Evolutionary conservation across 2,797 vertebrate genomes (phyloP).

Genomic region (Danio aesculapii): DNA sequence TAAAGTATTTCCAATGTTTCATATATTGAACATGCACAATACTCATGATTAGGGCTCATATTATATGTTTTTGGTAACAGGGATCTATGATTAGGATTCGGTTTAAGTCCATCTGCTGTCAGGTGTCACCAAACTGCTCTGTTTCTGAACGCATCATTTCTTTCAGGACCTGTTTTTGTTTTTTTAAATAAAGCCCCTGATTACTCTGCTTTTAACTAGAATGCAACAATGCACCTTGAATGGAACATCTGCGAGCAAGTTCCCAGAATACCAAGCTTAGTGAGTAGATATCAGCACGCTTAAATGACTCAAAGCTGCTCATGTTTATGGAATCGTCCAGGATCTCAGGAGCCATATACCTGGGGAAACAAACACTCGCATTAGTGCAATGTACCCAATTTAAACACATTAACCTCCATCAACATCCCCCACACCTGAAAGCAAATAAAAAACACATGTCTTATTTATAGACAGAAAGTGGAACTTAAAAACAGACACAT

Average conservation of each 20-base stretch:
- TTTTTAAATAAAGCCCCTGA: background rate
- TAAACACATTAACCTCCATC: constrained; percentile 68
- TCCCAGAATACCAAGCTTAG: constrained; percentile 97
- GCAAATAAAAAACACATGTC: constrained; percentile 53
- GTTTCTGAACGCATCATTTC: no score
- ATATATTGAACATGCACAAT: no score
- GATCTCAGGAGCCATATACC: constrained; percentile 99
- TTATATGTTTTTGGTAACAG: no score
- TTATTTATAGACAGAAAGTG: constrained; percentile 27
- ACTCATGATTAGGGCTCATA: no score
- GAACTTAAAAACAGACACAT: constrained; percentile 7
- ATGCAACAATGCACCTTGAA: constrained; percentile 82
- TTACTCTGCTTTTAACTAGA: background rate
- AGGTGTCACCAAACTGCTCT: no score
- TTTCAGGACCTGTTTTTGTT: no score
- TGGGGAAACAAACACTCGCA: constrained; percentile 73
- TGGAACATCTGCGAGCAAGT: constrained; percentile 89
- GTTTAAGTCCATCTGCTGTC: no score
- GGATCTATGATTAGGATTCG: no score
- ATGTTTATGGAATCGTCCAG: constrained; percentile 93
- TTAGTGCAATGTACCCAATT: constrained; percentile 34
- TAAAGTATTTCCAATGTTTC: no score
- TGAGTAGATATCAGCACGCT: constrained; percentile 94
- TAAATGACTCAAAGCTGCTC: constrained; percentile 94
- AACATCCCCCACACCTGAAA: constrained; percentile 30